These are phyloP conservation scores for Drosophila picticornis DNA, from an alignment of 2,888 invertebrate species.

Conservation along the genomic window DNA sequence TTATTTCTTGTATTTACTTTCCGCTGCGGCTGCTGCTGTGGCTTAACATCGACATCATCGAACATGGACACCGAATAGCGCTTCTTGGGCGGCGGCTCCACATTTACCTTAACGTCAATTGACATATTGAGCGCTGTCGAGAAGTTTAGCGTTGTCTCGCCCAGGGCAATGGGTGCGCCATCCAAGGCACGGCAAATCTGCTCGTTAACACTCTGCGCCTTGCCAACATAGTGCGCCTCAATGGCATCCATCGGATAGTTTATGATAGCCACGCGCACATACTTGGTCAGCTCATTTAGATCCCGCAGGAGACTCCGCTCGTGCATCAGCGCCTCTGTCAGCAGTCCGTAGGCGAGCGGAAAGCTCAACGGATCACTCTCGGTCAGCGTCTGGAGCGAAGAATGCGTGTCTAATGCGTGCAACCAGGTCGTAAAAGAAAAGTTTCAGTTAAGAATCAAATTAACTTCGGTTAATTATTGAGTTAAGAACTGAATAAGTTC, in stretches of 20 bases:
- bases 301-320: conserved; percentile 69
- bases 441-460: background rate
- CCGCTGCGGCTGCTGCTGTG: conserved; percentile 56
- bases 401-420: conserved; percentile 32
- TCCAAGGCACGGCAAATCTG: conserved; percentile 74
- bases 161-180: conserved; percentile 57
- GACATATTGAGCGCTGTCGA: conserved; percentile 64
- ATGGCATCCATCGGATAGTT: conserved; percentile 75
- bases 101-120: conserved; percentile 60
- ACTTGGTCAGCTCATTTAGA: conserved; percentile 80
- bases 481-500: background rate
- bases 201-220: conserved; percentile 72
- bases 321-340: conserved; percentile 68
- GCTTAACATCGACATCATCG: conserved; percentile 78
- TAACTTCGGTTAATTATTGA: background rate
- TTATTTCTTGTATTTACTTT: conserved; percentile 53
- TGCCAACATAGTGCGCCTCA: conserved; percentile 62
- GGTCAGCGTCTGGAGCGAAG: conserved; percentile 59
- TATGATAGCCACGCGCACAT: conserved; percentile 77
- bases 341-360: conserved; percentile 79
- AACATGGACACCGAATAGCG: conserved; percentile 84
- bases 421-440: background rate
- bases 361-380: conserved; percentile 79
- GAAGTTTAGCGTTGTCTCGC: conserved; percentile 73
- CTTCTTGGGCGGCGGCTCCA: conserved; percentile 51